phyloP scores from a whole-genome alignment of 2,797 vertebrate species.

The Leptatherina wallacei region DNA sequence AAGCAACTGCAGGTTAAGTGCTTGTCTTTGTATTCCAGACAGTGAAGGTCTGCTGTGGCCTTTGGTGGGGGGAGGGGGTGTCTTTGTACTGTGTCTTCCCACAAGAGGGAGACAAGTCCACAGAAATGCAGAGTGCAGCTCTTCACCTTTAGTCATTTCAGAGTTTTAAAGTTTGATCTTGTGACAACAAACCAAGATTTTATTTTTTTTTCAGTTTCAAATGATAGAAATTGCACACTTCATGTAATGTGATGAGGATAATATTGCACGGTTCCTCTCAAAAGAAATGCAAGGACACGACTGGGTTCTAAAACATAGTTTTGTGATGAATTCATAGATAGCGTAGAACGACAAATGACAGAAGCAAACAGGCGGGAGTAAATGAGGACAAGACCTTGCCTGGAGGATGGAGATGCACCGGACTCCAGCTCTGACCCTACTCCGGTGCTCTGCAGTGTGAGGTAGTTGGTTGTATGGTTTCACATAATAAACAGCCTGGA shows the following conservation, averaged over 20 bases:
- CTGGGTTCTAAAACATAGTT: neutral
- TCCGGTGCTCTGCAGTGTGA: slow-evolving; percentile 88
- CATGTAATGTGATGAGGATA: neutral
- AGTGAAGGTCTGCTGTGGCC: slow-evolving; percentile 63
- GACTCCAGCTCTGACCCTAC: slow-evolving; percentile 56
- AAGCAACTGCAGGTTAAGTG: slow-evolving; percentile 80
- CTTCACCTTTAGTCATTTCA: slow-evolving; percentile 6
- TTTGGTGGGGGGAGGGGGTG: slow-evolving; percentile 45
- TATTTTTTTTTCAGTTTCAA: neutral
- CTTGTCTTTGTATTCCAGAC: slow-evolving; percentile 78
- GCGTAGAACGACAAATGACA: neutral
- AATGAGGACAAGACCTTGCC: slow-evolving; percentile 24
- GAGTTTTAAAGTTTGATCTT: slow-evolving; percentile 10
- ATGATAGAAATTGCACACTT: neutral
- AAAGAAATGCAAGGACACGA: neutral
- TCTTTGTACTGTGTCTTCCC: slow-evolving; percentile 61
- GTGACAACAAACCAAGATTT: neutral
- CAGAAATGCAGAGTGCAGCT: slow-evolving; percentile 50
- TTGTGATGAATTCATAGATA: neutral
- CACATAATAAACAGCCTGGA: slow-evolving; percentile 87
- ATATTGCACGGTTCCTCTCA: neutral
- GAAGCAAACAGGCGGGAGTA: slow-evolving; percentile 18
- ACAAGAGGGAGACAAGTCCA: slow-evolving; percentile 80
- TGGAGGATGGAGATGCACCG: slow-evolving; percentile 37
- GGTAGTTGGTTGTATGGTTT: slow-evolving; percentile 96